phyloP scores from a whole-genome alignment of 2,888 invertebrate species.

The Lamellibrachia columna region DNA sequence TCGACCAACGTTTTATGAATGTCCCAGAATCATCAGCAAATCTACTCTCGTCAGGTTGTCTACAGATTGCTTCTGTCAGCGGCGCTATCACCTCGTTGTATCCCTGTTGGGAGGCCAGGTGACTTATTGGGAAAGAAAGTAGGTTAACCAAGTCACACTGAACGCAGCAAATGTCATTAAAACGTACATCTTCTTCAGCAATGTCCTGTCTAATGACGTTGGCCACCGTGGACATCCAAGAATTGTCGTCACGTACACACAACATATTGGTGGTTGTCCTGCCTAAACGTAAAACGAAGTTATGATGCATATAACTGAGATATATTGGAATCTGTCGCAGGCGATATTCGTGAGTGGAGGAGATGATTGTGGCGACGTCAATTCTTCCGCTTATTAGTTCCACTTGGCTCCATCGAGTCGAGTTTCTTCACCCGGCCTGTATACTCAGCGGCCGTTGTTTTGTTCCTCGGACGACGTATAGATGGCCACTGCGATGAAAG shows the following conservation, averaged over 20 bases:
- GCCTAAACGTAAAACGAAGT: neutral
- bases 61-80: conserved; percentile 5
- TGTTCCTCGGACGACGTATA: neutral
- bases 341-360: neutral
- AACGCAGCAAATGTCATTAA: neutral
- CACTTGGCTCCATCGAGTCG: neutral
- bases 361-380: neutral
- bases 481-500: neutral
- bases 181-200: neutral
- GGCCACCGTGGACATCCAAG: neutral
- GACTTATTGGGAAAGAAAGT: neutral
- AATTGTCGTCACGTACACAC: neutral
- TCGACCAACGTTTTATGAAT: too few species aligned
- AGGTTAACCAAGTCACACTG: neutral
- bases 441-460: neutral
- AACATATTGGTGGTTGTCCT: neutral
- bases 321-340: neutral
- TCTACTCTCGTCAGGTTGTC: neutral
- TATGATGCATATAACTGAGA: neutral
- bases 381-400: conserved; percentile 1
- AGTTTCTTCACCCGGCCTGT: neutral
- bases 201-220: neutral
- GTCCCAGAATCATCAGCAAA: neutral
- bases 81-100: neutral
- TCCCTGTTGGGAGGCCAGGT: neutral